Evolutionary conservation across 1,140 invertebrate species (phyloP), one percentile per base, ranked within the genome.

Genomic region (Diorhabda carinulata): DNA sequence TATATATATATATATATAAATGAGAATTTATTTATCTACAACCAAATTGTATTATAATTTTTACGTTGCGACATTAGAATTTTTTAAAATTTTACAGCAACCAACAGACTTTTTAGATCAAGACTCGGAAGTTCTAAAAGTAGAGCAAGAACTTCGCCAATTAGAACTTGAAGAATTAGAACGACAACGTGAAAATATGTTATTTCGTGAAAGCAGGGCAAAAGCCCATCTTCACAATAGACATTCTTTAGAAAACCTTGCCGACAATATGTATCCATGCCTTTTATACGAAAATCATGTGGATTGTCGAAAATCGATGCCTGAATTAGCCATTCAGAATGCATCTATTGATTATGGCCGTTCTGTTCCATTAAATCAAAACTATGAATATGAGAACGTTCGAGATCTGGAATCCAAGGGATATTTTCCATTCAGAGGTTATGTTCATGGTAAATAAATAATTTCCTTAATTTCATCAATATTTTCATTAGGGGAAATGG

Each of bases 141-240:
- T 92, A 57, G 91, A 92, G 81, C 84, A 89, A 8, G 90, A 92
- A 81, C 82, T 92, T 2, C 76, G 91, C 2, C 90, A 92, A 77
- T 76, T 91, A 43, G 90, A 92, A 79, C 88, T 91, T 78, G 90
- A 92, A 80, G 90, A 92, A 75, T 74, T 92, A n/a, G 88, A 91
- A 73, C 82, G 90, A 3, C 89, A 92, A 76, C 83, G 90, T 3
- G 90, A 88, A 70, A 91, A 90, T 77, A 77, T 91, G 6, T 80
- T 89, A 41, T 85, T 87, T 61, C 82, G 87, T 64, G 89, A 91
- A 74, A 84, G 80, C 75, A 81, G 88, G 70, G 85, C 84, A 4
- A 74, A 80, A 80, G 67, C 78, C 79, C 71, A 80, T 75, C 59
- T 83, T 72, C 66, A 82, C 78, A 87, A 87, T 73, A 84, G 87